Evolutionary conservation across 2,888 invertebrate species (phyloP).

Genomic region (Cerastoderma edule): DNA sequence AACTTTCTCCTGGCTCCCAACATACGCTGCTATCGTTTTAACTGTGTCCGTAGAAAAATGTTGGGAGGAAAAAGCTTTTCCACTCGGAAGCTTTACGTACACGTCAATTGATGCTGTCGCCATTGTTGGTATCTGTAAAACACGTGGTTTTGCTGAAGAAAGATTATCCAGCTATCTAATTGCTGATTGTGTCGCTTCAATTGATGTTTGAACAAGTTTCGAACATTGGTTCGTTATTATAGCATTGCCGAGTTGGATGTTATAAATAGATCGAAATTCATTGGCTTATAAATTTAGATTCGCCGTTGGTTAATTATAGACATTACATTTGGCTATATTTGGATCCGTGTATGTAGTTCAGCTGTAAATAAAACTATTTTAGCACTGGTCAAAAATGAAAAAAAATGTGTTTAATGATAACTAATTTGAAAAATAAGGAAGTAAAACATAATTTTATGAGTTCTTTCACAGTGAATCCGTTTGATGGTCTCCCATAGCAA

Average conservation of each 20-base stretch:
- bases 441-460: too few relatives aligned
- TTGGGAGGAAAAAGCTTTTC: constrained; percentile 65
- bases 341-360: neutral
- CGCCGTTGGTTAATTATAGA: too few relatives aligned
- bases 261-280: constrained; percentile 8
- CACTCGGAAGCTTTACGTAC: constrained; percentile 74
- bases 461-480: too few relatives aligned
- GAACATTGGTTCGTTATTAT: neutral
- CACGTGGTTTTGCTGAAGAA: neutral
- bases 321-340: too few relatives aligned
- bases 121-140: constrained; percentile 43
- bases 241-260: neutral
- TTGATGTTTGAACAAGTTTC: neutral
- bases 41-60: constrained; percentile 61
- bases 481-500: too few relatives aligned
- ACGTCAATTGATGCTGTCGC: constrained; percentile 66
- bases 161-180: neutral
- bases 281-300: too few relatives aligned
- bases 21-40: constrained; percentile 53
- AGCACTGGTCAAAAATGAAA: too few relatives aligned
- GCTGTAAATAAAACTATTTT: neutral
- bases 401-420: too few relatives aligned
- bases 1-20: constrained; percentile 68
- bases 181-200: neutral
- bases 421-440: too few relatives aligned